Conservation (phyloP, 2,888 invertebrate species). For the Drosophila vallismaia region DNA sequence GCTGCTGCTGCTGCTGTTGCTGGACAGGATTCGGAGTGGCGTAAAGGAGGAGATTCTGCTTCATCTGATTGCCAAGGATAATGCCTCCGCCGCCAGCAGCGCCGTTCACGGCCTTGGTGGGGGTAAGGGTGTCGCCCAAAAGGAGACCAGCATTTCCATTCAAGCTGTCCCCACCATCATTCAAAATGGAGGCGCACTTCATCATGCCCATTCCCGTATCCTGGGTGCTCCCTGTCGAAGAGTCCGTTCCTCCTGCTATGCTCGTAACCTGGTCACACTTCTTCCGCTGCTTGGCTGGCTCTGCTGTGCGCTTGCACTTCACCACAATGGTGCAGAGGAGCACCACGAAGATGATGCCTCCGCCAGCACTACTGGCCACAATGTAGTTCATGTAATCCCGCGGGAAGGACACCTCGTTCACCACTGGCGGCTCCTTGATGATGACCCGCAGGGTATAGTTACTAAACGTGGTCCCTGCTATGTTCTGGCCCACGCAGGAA, state of each 20-base stretch:
- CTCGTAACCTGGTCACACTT: constrained; percentile 86
- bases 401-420: constrained; percentile 88
- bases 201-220: constrained; percentile 84
- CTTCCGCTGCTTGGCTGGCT: constrained; percentile 84
- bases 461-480: constrained; percentile 90
- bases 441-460: constrained; percentile 92
- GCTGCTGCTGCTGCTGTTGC: constrained; percentile 59
- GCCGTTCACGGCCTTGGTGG: constrained; percentile 75
- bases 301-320: constrained; percentile 84
- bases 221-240: constrained; percentile 82
- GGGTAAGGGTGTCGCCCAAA: constrained; percentile 75
- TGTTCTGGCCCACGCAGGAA: constrained; percentile 93
- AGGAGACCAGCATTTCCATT: constrained; percentile 70
- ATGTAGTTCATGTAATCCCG: constrained; percentile 89
- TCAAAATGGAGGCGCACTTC: constrained; percentile 85
- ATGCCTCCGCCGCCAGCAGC: constrained; percentile 67
- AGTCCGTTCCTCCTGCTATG: constrained; percentile 70
- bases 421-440: constrained; percentile 89
- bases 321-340: constrained; percentile 88
- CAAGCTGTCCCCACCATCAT: constrained; percentile 71
- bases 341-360: constrained; percentile 87
- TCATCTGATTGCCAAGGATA: constrained; percentile 82
- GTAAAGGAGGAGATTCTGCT: constrained; percentile 83
- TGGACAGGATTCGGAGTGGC: constrained; percentile 71
- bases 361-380: constrained; percentile 87